Evolutionary conservation across 2,888 invertebrate genomes (phyloP).

Genomic region (Leptopilina syphax): DNA sequence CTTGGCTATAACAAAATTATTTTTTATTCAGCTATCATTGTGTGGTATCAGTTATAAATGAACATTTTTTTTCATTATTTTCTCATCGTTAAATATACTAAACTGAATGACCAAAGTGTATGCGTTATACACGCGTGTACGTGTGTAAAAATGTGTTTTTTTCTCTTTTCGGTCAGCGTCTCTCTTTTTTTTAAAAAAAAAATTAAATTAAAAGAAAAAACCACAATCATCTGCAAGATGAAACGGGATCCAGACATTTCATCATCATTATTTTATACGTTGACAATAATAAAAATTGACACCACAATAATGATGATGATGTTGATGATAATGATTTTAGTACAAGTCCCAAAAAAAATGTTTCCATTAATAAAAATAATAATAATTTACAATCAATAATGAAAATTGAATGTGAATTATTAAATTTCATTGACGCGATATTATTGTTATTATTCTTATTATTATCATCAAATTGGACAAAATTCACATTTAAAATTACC

Average conservation of each 20-base stretch:
- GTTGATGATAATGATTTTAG: neutral
- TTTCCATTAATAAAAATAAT: slow-evolving; percentile 19
- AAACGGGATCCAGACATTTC: slow-evolving; percentile 26
- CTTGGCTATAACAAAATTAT: slow-evolving; percentile 71
- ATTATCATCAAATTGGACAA: slow-evolving; percentile 30
- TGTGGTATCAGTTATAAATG: slow-evolving; percentile 71
- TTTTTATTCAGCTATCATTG: slow-evolving; percentile 71
- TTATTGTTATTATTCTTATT: no score
- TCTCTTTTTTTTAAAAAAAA: neutral
- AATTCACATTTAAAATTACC: slow-evolving; percentile 24
- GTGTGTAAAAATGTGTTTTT: slow-evolving; percentile 28
- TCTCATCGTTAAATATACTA: slow-evolving; percentile 69
- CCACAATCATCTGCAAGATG: slow-evolving; percentile 45
- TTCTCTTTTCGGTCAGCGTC: slow-evolving; percentile 39
- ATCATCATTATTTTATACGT: slow-evolving; percentile 15
- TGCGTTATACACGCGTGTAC: slow-evolving; percentile 36
- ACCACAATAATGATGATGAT: neutral
- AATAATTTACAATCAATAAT: slow-evolving; percentile 4
- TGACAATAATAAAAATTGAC: neutral
- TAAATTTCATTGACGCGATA: slow-evolving; percentile 16
- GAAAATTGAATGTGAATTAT: neutral
- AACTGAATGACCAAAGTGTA: slow-evolving; percentile 60
- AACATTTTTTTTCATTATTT: slow-evolving; percentile 62
- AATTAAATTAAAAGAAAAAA: neutral
- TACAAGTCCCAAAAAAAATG: slow-evolving; percentile 29